Conservation (phyloP, 2,797 vertebrate genomes). For the Anabas testudineus region DNA sequence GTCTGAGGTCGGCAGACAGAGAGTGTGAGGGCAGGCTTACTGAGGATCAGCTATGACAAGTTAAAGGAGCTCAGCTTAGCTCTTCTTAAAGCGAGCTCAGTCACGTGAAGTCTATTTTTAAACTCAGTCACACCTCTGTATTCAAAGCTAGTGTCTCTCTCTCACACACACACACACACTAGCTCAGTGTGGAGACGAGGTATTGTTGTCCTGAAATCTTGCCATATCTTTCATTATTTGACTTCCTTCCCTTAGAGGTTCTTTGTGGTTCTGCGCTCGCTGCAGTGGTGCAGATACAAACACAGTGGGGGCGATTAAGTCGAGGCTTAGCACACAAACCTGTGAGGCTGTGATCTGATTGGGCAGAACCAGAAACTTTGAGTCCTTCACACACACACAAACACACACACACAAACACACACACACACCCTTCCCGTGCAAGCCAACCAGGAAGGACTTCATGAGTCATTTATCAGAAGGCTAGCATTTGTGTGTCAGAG, state of each 20-base stretch:
- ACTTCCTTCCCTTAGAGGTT: background rate
- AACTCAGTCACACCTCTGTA: conserved; percentile 41
- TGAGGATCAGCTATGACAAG: conserved; percentile 61
- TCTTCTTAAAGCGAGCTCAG: conserved; percentile 63
- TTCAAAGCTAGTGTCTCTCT: conserved; percentile 20
- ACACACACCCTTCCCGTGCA: background rate
- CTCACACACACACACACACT: background rate
- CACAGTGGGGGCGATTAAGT: conserved; percentile 1
- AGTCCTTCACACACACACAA: background rate
- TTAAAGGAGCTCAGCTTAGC: conserved; percentile 67
- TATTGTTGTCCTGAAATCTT: conserved; percentile 7
- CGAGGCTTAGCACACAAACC: background rate
- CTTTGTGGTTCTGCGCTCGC: background rate
- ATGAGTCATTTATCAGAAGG: conserved; percentile 55
- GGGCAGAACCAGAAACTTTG: conserved; percentile 23
- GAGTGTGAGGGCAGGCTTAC: conserved; percentile 45
- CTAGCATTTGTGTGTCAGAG: conserved; percentile 65
- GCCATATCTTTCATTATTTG: conserved; percentile 20
- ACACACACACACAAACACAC: no score
- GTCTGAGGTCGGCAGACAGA: conserved; percentile 40
- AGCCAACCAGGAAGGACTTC: conserved; percentile 32
- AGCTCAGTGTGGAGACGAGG: background rate
- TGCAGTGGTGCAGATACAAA: conserved; percentile 17
- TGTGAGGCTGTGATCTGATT: conserved; percentile 32
- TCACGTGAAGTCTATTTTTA: conserved; percentile 74